phyloP scores from a whole-genome alignment of 2,888 invertebrate species.

The Rhagonycha fulva region DNA sequence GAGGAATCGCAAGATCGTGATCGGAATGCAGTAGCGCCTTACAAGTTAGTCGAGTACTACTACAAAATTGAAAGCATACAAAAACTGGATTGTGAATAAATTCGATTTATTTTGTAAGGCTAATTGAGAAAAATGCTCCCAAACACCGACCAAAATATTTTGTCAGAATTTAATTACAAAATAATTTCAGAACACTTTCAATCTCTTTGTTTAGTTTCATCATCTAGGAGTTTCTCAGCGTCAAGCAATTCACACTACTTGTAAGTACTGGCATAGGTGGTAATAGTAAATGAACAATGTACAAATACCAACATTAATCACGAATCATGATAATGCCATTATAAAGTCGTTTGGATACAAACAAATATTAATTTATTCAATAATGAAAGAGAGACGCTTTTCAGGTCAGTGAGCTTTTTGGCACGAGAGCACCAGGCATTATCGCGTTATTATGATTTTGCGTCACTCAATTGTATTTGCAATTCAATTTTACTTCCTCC shows the following conservation, averaged over 20 bases:
- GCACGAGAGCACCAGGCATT: neutral
- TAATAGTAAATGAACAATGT: neutral
- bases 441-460: neutral
- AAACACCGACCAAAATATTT: neutral
- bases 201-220: neutral
- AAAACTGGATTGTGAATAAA: neutral
- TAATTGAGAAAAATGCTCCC: neutral
- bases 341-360: neutral
- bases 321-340: neutral
- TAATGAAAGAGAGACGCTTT: neutral
- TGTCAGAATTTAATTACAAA: neutral
- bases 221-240: neutral
- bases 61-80: neutral
- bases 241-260: neutral
- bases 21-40: neutral
- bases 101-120: neutral
- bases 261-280: neutral
- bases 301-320: neutral
- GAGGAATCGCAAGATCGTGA: neutral
- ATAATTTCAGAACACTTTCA: neutral
- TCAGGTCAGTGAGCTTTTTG: slow-evolving; percentile 1
- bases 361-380: neutral
- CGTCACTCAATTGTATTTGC: neutral
- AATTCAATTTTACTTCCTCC: neutral
- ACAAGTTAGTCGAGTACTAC: neutral